Base-by-base conservation (phyloP, 2,797 vertebrate species). In the Acrossocheilus wenchowensis region DNA sequence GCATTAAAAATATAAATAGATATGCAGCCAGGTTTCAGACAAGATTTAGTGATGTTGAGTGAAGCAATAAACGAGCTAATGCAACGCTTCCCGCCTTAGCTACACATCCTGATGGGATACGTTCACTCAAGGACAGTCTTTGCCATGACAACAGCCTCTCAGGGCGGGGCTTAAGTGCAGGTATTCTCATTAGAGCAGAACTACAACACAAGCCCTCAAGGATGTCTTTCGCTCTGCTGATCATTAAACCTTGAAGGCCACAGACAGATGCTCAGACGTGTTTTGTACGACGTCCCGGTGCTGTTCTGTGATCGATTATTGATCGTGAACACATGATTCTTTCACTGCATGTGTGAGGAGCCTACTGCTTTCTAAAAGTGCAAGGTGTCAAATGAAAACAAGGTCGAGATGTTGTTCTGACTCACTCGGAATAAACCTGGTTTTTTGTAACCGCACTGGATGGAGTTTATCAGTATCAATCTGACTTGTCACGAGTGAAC, bases 81-180 rank as follows among this genome's bases (percentile, higher is more conserved):
- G 39, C 39, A 41, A 41, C 39, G 39, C 39, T 41, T 41, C 39
- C 39, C 39, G 6, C 39, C 39, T 41, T 6, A 26, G 50, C 68
- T 39, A 71, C 50, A 57, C 66, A 41, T 57, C 8, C 78, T 81
- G 71, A 30, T 64, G 68, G 66, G 77, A 85, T 26, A n/a, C 26
- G 68, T 52, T 81, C 79, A 57, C 41, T 75, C 86, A 75, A 84
- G 86, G 81, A 85, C 78, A 85, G 60, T 36, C 62, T n/a, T 90
- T 74, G 43, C 83, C 79, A 87, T 86, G 89, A 86, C 86, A 89
- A 86, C 86, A 89, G 64, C 36, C 15, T 45, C 57, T 57, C 64
- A 39, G 73, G 81, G 82, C 19, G 1, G 43, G 72, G 54, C 36
- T 57, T 69, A 41, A 82, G 39, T 30, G 3, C 60, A 48, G 30